Conservation (phyloP, 2,113 vertebrate species). For the Xiphophorus couchianus region DNA sequence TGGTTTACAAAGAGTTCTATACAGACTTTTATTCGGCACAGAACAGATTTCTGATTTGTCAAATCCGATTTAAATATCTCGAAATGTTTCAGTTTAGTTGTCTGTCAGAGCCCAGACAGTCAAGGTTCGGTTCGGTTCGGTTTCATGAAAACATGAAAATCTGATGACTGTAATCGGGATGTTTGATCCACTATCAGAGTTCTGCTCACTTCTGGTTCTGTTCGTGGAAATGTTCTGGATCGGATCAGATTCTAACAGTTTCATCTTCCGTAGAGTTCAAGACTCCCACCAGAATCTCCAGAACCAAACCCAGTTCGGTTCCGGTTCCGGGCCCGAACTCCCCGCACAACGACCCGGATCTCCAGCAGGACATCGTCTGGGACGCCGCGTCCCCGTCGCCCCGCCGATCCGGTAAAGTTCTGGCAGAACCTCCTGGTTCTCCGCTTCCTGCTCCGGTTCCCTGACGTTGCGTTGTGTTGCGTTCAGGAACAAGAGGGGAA, state of each 20-base stretch:
- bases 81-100: too few relatives aligned
- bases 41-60: neutral
- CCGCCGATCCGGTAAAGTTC: conserved; percentile 27
- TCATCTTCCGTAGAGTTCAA: conserved; percentile 61
- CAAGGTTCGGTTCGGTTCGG: too few relatives aligned
- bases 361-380: conserved; percentile 82
- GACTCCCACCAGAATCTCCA: conserved; percentile 69
- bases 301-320: conserved; percentile 18
- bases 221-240: too few relatives aligned
- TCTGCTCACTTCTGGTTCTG: neutral
- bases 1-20: neutral
- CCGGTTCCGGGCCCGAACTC: conserved; percentile 56
- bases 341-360: conserved; percentile 71
- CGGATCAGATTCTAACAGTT: neutral
- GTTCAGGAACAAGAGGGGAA: conserved; percentile 79
- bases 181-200: too few relatives aligned
- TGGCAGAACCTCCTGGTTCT: neutral
- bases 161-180: too few relatives aligned
- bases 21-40: neutral
- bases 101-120: too few relatives aligned
- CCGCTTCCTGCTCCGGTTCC: neutral
- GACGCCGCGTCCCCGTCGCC: conserved; percentile 76
- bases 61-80: too few relatives aligned
- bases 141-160: neutral
- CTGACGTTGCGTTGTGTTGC: neutral